Percentiles rank a stretch among this genome's conserved stretches.
These are phyloP conservation scores for Zaprionus inermis DNA, from an alignment of 1,140 invertebrate genomes.

Conservation along the genomic window DNA sequence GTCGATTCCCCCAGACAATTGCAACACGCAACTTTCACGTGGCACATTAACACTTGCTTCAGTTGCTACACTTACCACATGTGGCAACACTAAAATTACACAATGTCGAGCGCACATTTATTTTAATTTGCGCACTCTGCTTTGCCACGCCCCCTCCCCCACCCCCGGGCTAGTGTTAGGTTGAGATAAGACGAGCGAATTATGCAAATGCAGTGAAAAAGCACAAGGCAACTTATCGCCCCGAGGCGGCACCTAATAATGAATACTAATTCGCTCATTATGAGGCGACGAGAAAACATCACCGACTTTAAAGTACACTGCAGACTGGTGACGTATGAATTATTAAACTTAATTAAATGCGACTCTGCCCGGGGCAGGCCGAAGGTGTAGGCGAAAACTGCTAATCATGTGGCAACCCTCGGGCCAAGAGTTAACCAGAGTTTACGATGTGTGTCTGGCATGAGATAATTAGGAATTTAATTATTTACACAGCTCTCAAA, in stretches of 20 bases:
- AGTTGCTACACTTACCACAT: constrained; percentile 51
- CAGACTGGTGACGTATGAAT: constrained; percentile 55
- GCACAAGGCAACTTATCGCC: constrained; percentile 26
- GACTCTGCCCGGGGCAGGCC: not conserved
- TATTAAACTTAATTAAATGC: constrained; percentile 81
- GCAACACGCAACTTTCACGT: constrained; percentile 40
- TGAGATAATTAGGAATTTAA: constrained; percentile 84
- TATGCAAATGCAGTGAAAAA: constrained; percentile 61
- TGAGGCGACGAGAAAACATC: constrained; percentile 63
- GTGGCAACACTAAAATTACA: constrained; percentile 45
- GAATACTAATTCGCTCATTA: constrained; percentile 82
- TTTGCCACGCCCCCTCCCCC: constrained; percentile 52
- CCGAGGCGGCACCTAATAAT: constrained; percentile 70
- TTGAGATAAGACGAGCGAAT: constrained; percentile 46
- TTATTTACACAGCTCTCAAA: constrained; percentile 70
- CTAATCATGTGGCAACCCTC: constrained; percentile 46
- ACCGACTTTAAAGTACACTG: constrained; percentile 23
- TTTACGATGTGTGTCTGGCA: constrained; percentile 29
- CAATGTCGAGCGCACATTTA: constrained; percentile 60
- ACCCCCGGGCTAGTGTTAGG: not conserved
- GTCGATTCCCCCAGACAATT: not conserved
- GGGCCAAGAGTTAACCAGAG: constrained; percentile 12
- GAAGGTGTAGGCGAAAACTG: constrained; percentile 50
- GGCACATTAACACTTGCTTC: constrained; percentile 71
- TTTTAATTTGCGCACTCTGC: constrained; percentile 74